These are phyloP conservation scores for Drosophila fungiperda DNA, from an alignment of 2,888 invertebrate species.

Conservation along the genomic window DNA sequence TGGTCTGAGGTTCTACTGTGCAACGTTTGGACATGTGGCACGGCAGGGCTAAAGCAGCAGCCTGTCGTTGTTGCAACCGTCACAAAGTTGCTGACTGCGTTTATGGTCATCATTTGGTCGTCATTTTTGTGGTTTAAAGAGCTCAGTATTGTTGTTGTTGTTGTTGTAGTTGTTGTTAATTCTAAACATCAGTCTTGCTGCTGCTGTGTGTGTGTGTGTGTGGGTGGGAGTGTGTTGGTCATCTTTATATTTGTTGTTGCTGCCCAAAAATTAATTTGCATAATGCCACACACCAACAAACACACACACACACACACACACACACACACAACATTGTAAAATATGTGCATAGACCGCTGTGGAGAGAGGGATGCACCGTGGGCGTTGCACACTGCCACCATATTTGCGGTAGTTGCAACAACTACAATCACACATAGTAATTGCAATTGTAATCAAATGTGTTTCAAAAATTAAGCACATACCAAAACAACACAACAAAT, in stretches of 20 bases:
- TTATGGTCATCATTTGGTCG: conserved; percentile 74
- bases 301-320: conserved; percentile 18
- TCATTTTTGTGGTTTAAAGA: conserved; percentile 67
- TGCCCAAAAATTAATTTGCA: conserved; percentile 78
- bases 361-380: background rate
- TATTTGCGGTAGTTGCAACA: conserved; percentile 44
- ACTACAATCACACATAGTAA: conserved; percentile 22
- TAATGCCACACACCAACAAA: conserved; percentile 46
- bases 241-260: conserved; percentile 52
- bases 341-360: background rate
- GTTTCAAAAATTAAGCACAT: conserved; percentile 10
- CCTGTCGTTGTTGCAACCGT: conserved; percentile 66
- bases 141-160: conserved; percentile 36
- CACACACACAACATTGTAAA: conserved; percentile 16
- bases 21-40: background rate
- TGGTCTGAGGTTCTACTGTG: background rate
- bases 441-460: conserved; percentile 37
- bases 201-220: conserved; percentile 5
- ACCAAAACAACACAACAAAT: background rate
- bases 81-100: conserved; percentile 77
- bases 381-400: conserved; percentile 40
- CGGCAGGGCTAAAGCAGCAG: background rate
- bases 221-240: conserved; percentile 37
- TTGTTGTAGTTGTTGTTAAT: conserved; percentile 30
- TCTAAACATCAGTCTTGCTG: conserved; percentile 51